phyloP scores from a whole-genome alignment of 2,797 vertebrate genomes.

The Paramormyrops hopkinsi region DNA sequence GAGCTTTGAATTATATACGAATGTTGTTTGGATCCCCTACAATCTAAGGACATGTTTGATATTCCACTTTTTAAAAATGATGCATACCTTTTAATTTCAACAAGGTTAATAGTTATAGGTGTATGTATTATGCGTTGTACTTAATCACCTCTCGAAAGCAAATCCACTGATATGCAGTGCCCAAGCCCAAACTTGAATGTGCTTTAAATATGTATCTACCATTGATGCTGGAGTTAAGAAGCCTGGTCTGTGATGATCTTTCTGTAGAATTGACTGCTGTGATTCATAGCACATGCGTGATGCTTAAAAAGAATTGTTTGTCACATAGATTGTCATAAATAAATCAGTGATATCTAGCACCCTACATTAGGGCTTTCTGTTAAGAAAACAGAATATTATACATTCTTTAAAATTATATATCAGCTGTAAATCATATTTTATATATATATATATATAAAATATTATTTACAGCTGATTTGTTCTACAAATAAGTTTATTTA shows the following conservation, averaged over 20 bases:
- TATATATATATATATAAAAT: neutral
- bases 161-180: neutral
- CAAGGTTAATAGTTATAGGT: neutral
- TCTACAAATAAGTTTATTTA: neutral
- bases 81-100: neutral
- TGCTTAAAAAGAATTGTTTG: neutral
- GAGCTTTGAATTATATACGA: neutral
- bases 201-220: neutral
- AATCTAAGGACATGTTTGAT: neutral
- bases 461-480: neutral
- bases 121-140: neutral
- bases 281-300: neutral
- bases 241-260: neutral
- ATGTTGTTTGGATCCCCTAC: neutral
- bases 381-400: neutral
- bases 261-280: neutral
- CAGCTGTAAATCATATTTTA: no score
- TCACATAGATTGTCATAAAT: neutral
- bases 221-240: neutral
- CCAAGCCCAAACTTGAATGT: neutral
- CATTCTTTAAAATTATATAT: neutral
- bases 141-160: neutral
- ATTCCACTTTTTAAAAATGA: neutral
- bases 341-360: neutral
- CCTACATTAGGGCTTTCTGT: conserved; percentile 3